Evolutionary conservation across 2,113 vertebrate genomes (phyloP), one percentile per base, ranked within the genome.

Genomic region (Callipepla californica): DNA sequence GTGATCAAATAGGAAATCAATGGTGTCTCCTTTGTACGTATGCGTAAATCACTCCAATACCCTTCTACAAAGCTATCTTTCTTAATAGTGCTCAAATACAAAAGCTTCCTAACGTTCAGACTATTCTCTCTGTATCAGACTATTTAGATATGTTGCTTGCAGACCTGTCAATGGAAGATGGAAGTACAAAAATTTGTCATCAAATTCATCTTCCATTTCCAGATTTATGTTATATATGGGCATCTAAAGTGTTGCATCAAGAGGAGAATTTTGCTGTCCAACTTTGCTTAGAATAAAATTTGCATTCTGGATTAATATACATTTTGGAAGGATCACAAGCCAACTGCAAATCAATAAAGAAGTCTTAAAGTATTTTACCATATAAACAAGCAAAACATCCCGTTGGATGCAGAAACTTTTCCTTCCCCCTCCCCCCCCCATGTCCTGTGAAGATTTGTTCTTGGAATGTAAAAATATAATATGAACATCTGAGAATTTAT

Each of bases 151-250:
- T 76, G 65, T 94, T 93, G 72, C 84, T 95, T 96, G 55, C 51
- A 80, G 34, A 55, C 66, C 47, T 94, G 82, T 85, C 85, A 86
- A 74, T 85, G 89, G 59, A 77, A 2, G 12, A 69, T 87, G 44
- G 68, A 92, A 89, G 96, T 86, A 85, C 80, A 93, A 91, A 92
- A 44, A 89, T 62, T 78, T 96, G 58, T 51, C 58, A 94, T 91
- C 70, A 22, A 84, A 70, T 93, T 76, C 88, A 92, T 7, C 48
- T 94, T 80, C 62, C 66, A 86, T 53, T 76, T 88, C 92, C 91
- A 94, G 80, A 93, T 94, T 86, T 77, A 57, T 0, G 5, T 65
- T 92, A 90, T 83, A 80, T 0, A 5, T 68, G 87, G 91, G 73
- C 85, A 95, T 68, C 65, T 75, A 23, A 78, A 88, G 40, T 86